Base-by-base conservation (phyloP, 2,888 invertebrate species). In the Caenorhabditis zanzibari region DNA sequence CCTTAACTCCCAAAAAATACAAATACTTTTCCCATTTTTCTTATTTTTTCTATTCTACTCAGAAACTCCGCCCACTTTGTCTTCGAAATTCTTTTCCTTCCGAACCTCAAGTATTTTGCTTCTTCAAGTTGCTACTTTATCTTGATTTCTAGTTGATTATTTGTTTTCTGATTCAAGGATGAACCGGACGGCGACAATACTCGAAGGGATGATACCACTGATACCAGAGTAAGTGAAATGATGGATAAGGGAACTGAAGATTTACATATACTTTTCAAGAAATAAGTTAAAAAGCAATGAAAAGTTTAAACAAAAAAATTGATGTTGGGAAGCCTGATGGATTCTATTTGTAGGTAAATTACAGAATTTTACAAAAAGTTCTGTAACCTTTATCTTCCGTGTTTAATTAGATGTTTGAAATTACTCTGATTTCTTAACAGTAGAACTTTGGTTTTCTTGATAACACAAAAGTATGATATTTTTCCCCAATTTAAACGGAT, bases 161-260 rank as follows among this genome's bases (percentile, higher is more conserved):
- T 35, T 44, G 16, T 49, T 44, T 64, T 24, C 26, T 61, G 44
- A 54, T 69, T 49, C 24, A 66, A 82, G 66, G 47, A 77, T 82
- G 76, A 77, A 72, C 61, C 22, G 10, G 49, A 75, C 63, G 63
- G 69, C 47, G 3, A 82, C 81, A n/a, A 72, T 82, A 66, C 72
- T 86, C 24, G 79, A 81, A 63, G 86, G 86, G 56, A 86, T 86
- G 86, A 86, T 86, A 64, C 86, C 86, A 14, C 66, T 86, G 44
- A 80, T 86, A 64, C 86, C 86, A 32, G 82, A 82, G 86, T 86
- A 54, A 86, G 86, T 56, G 54, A n/a, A n/a, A n/a, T 44, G 19
- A 19, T 5, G 19, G 19, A 47, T 19, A 47, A 26, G 64, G 10
- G 28, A 2, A 44, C 2, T 44, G 24, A 6, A 7, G 32, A 6